Evolutionary conservation across 2,888 invertebrate genomes (phyloP).

Genomic region (Callyntrura sp.): DNA sequence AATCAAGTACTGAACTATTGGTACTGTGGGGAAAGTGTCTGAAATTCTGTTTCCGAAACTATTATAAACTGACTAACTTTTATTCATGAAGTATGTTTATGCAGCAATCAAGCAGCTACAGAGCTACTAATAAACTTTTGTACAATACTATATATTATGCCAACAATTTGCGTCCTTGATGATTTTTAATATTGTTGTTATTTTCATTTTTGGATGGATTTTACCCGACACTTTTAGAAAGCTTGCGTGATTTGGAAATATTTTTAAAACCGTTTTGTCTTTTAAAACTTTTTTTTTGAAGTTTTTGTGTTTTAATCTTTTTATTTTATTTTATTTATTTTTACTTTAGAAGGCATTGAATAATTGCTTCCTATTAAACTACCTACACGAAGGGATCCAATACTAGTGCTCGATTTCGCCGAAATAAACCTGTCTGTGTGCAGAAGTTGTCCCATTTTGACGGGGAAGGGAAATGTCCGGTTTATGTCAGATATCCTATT

Average conservation of each 20-base stretch:
- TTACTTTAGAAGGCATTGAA: background rate
- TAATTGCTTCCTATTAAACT: background rate
- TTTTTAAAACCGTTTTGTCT: background rate
- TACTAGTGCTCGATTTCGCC: slow-evolving; percentile 17
- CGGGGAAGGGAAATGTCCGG: slow-evolving; percentile 25
- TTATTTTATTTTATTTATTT: background rate
- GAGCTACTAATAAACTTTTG: too few relatives aligned
- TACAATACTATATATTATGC: too few relatives aligned
- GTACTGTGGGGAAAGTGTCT: too few relatives aligned
- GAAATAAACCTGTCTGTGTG: slow-evolving; percentile 14
- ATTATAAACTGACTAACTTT: too few relatives aligned
- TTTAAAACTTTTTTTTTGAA: slow-evolving; percentile 3
- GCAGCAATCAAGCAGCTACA: too few relatives aligned
- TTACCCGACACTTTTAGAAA: background rate
- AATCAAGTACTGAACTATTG: too few relatives aligned
- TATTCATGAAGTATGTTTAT: too few relatives aligned
- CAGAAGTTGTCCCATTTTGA: background rate
- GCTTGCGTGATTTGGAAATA: background rate
- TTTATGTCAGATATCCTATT: slow-evolving; percentile 3
- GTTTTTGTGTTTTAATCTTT: background rate
- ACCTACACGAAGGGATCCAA: slow-evolving; percentile 51
- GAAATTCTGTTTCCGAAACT: too few relatives aligned
- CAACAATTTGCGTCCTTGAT: too few relatives aligned
- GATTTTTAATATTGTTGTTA: too few relatives aligned
- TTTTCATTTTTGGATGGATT: slow-evolving; percentile 69